phyloP scores from a whole-genome alignment of 1,140 invertebrate species.

The Platyscapa corneri region DNA sequence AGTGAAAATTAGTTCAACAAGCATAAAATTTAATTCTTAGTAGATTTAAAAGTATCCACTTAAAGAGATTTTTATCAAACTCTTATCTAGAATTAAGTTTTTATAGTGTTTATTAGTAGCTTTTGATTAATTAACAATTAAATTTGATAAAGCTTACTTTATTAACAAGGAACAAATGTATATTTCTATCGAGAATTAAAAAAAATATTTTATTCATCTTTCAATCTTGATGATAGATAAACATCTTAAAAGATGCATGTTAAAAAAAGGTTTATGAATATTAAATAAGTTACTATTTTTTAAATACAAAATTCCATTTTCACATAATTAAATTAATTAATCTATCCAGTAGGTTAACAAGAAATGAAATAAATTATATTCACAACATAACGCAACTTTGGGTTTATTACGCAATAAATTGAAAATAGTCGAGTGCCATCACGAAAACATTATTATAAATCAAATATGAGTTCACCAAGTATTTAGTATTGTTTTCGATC shows the following conservation, averaged over 20 bases:
- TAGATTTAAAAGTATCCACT: background rate
- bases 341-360: background rate
- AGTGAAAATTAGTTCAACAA: background rate
- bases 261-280: background rate
- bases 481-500: conserved; percentile 9
- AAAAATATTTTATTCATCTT: too few species aligned
- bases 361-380: background rate
- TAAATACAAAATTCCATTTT: background rate
- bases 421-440: conserved; percentile 5
- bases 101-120: background rate
- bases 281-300: background rate
- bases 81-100: background rate
- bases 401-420: conserved; percentile 31
- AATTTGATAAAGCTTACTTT: background rate
- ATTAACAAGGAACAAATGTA: background rate
- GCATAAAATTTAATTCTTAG: background rate
- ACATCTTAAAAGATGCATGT: too few species aligned
- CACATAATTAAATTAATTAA: background rate
- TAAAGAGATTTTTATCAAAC: background rate
- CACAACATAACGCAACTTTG: background rate
- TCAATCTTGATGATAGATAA: background rate
- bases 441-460: conserved; percentile 32
- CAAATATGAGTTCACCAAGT: conserved; percentile 24
- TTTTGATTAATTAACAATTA: background rate
- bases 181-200: too few species aligned